A percentile compares a stretch with the other conserved stretches of the same genome.
These are phyloP conservation scores for Zapus hudsonius DNA, from an alignment of 2,113 vertebrate species.

Conservation along the genomic window DNA sequence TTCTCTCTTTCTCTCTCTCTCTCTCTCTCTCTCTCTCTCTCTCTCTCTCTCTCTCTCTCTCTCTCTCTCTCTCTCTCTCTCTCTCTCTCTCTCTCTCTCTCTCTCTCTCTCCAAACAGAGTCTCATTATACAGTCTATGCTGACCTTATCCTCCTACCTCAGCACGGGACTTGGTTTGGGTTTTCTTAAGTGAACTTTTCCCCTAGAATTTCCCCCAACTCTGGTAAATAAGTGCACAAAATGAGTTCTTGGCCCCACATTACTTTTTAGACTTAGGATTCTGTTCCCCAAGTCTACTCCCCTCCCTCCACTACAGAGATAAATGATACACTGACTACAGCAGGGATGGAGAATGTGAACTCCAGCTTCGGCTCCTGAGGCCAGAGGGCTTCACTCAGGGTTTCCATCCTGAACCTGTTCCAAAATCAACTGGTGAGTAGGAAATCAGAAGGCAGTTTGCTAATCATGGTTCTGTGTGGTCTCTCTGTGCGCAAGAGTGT, in stretches of 20 bases:
- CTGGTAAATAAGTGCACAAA: background rate
- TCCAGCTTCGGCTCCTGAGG: background rate
- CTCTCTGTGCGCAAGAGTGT: background rate
- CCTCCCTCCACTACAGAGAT: background rate
- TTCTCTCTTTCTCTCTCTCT: too few relatives aligned
- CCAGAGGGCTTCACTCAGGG: background rate
- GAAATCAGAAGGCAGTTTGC: background rate
- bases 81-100: background rate
- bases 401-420: slow-evolving; percentile 33
- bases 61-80: background rate
- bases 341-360: too few relatives aligned
- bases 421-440: background rate
- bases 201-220: background rate
- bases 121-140: background rate
- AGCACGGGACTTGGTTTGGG: too few relatives aligned
- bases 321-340: background rate
- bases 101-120: background rate
- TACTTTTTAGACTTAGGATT: background rate
- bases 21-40: too few relatives aligned
- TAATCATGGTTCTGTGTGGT: slow-evolving; percentile 14
- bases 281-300: background rate
- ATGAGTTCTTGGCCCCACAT: background rate
- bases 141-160: background rate
- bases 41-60: too few relatives aligned
- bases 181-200: background rate